phyloP scores from a whole-genome alignment of 1,140 invertebrate species.

The Ericerus pela region DNA sequence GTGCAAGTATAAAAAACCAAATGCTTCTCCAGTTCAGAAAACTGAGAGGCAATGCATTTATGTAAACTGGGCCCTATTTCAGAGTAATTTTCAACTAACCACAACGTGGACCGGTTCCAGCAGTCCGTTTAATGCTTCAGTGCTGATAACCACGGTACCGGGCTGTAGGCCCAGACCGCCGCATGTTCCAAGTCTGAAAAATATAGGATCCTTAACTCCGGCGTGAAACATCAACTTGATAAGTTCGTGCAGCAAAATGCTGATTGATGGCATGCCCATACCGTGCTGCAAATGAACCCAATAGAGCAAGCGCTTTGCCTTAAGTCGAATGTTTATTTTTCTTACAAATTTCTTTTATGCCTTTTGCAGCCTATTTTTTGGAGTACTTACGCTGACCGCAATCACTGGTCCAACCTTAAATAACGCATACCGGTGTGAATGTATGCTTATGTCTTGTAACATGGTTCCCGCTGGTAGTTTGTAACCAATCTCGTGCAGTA shows the following conservation, averaged over 20 bases:
- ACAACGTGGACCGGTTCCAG: conserved; percentile 49
- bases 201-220: conserved; percentile 67
- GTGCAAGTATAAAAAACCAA: too few species aligned
- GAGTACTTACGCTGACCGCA: conserved; percentile 74
- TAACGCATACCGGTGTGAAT: conserved; percentile 89
- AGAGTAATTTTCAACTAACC: too few species aligned
- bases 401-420: conserved; percentile 91
- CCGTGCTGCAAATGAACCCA: conserved; percentile 53
- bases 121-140: conserved; percentile 69
- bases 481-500: conserved; percentile 80
- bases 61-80: too few species aligned
- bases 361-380: too few species aligned
- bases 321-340: too few species aligned
- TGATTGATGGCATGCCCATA: conserved; percentile 84
- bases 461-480: conserved; percentile 75
- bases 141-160: conserved; percentile 75
- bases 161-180: conserved; percentile 78
- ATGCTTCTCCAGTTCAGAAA: too few species aligned
- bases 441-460: conserved; percentile 75
- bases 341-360: too few species aligned
- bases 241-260: conserved; percentile 81
- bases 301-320: too few species aligned
- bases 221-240: conserved; percentile 90
- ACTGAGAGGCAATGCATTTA: too few species aligned
- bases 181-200: conserved; percentile 84